Conservation (phyloP, 2,888 invertebrate species). For the Pammene fasciana region DNA sequence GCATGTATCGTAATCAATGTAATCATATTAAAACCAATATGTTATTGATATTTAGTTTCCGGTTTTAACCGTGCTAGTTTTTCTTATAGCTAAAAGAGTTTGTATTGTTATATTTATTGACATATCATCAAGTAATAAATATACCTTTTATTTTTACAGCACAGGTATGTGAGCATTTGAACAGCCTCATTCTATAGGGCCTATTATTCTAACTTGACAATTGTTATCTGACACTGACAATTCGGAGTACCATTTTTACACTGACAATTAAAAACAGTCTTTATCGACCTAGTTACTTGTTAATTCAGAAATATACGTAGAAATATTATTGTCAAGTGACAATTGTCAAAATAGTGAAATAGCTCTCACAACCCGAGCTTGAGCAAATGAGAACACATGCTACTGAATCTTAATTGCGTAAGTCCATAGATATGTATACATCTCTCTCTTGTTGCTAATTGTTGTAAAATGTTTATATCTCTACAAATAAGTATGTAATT, state of each 20-base stretch:
- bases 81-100: conserved; percentile 6
- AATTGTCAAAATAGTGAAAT: conserved; percentile 1
- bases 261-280: background rate
- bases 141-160: conserved; percentile 36
- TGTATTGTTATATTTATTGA: conserved; percentile 68
- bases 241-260: background rate
- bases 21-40: conserved; percentile 9
- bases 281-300: background rate
- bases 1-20: conserved; percentile 10
- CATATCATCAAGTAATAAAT: conserved; percentile 67
- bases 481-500: conserved; percentile 66
- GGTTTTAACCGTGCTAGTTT: conserved; percentile 10
- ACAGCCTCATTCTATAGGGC: background rate
- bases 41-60: conserved; percentile 5
- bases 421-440: conserved; percentile 33
- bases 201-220: background rate
- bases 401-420: conserved; percentile 27
- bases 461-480: conserved; percentile 76
- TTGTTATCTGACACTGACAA: conserved; percentile 3
- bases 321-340: background rate
- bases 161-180: conserved; percentile 17
- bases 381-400: background rate
- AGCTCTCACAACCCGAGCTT: background rate
- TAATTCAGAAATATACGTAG: background rate
- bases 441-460: conserved; percentile 66